phyloP scores from a whole-genome alignment of 2,113 vertebrate genomes.

The Naja naja region DNA sequence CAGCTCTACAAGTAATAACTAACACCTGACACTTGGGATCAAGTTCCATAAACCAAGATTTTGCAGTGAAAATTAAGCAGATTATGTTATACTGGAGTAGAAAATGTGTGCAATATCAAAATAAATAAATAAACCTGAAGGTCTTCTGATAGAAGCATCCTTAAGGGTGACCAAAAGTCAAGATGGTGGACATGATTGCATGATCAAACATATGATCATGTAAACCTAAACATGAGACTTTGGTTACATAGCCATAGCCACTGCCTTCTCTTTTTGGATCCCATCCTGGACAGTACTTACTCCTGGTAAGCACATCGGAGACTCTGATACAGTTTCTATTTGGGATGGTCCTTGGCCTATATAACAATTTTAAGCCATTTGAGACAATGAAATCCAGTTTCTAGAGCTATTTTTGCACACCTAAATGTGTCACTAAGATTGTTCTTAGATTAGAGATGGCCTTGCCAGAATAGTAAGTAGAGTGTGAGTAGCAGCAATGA shows the following conservation, averaged over 20 bases:
- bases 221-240: background rate
- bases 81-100: slow-evolving; percentile 6
- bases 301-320: background rate
- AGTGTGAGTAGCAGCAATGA: background rate
- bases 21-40: slow-evolving; percentile 50
- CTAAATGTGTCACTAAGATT: background rate
- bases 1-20: slow-evolving; percentile 57
- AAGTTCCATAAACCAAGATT: background rate
- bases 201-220: background rate
- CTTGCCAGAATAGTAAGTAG: background rate
- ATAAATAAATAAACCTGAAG: background rate
- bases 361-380: background rate
- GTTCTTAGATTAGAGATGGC: background rate
- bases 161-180: background rate
- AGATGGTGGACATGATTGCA: background rate
- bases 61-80: slow-evolving; percentile 21
- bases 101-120: background rate
- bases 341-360: background rate
- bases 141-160: background rate
- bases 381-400: background rate
- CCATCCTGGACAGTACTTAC: background rate
- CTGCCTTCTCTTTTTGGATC: background rate
- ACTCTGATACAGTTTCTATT: background rate
- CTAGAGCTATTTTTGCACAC: background rate
- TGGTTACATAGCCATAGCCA: background rate